A percentile compares a stretch with the other conserved stretches of the same genome.
Conservation (phyloP, 2,797 vertebrate genomes). For the Eidolon dupreanum region DNA sequence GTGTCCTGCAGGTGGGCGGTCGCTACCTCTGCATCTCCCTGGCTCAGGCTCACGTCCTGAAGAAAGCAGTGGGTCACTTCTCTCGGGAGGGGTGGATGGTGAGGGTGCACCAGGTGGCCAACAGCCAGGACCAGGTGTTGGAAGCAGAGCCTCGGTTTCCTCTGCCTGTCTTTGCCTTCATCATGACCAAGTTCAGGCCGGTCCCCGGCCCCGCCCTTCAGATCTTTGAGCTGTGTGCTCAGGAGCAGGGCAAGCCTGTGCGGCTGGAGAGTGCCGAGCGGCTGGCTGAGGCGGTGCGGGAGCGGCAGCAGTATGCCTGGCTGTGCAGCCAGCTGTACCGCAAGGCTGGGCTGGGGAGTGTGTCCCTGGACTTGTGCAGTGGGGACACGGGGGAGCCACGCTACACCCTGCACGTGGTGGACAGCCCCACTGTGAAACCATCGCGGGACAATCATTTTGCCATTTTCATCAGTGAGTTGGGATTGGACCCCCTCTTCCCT, state of each 20-base stretch:
- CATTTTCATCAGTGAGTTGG: constrained; percentile 96
- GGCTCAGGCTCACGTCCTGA: constrained; percentile 94
- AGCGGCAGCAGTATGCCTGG: constrained; percentile 93
- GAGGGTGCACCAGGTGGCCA: constrained; percentile 92
- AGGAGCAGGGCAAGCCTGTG: constrained; percentile 85
- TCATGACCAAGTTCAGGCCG: constrained; percentile 96
- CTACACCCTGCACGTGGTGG: constrained; percentile 94
- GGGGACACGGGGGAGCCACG: constrained; percentile 89
- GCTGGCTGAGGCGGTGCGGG: constrained; percentile 90
- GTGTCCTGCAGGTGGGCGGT: constrained; percentile 93
- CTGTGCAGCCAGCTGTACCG: constrained; percentile 91
- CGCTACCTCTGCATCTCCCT: constrained; percentile 96
- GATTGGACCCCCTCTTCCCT: constrained; percentile 50
- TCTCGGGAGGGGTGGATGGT: constrained; percentile 93
- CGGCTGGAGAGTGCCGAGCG: constrained; percentile 85
- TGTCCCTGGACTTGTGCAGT: constrained; percentile 92
- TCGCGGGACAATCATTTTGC: constrained; percentile 93
- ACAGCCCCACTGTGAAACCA: constrained; percentile 89
- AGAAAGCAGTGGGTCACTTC: constrained; percentile 92
- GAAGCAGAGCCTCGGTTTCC: constrained; percentile 87
- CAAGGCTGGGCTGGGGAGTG: constrained; percentile 82
- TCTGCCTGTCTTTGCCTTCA: constrained; percentile 93
- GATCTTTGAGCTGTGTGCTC: constrained; percentile 87
- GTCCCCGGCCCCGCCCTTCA: constrained; percentile 79
- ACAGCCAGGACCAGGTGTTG: constrained; percentile 75